Base-by-base conservation (phyloP, 2,113 vertebrate species). In the Chunga burmeisteri region DNA sequence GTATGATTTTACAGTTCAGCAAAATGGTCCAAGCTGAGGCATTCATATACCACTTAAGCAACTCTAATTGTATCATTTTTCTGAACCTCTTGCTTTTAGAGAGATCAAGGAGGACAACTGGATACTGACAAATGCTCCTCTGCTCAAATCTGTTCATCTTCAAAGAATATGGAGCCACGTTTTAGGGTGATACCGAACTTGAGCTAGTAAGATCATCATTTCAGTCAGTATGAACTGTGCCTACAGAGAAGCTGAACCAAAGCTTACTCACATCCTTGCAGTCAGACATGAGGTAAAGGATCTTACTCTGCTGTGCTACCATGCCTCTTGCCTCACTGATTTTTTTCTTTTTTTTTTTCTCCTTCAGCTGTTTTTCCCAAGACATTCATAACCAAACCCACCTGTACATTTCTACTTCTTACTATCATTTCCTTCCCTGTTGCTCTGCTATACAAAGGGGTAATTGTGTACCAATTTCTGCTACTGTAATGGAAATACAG, bases 401-500 rank as follows among this genome's bases (percentile, higher is more conserved):
- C 44, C 90, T 50, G 6, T 40, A 74, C 16, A 50, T 87, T 75
- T n/a, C 47, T 78, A 8, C 6, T 85, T 16, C 36, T 74, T 59
- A 16, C 22, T 32, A 23, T 72, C 3, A 61, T 65, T 83, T 91
- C 65, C 36, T 95, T 79, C 49, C 61, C 68, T 84, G 27, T 34
- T 75, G 52, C 44, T 81, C 18, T 68, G 40, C 13, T 81, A 42
- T 46, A 80, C 52, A 85, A 93, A 92, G 36, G 40, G 8, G 27
- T 91, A 77, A 93, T 91, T 91, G 75, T 19, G 16, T 26, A 89
- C 44, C 68, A 78, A 75, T 91, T 93, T 91, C 73, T 89, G 34
- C 65, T 89, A 72, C 72, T 85, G 56, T 55, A 72, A 42, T 75
- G 56, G 73, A 84, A 89, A 49, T 49, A 44, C 2, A 89, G 36